Percentiles rank a stretch among this genome's conserved stretches.
These are phyloP conservation scores for Phataginus tetradactyla DNA, from an alignment of 2,797 vertebrate genomes.

Conservation along the genomic window DNA sequence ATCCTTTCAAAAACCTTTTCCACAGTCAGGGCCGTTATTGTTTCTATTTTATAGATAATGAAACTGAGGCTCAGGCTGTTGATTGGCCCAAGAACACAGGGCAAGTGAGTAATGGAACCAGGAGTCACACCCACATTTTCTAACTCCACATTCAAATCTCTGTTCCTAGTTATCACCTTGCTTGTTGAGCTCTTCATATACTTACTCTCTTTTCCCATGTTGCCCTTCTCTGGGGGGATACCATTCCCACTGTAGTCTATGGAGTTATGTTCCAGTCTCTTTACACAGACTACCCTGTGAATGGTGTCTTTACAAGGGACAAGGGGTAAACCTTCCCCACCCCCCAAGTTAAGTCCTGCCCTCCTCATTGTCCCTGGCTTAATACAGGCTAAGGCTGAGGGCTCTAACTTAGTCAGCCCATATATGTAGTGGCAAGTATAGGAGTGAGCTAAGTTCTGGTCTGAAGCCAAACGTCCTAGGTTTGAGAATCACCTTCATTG, in stretches of 20 bases:
- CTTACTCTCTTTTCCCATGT: background rate
- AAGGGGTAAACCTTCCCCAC: background rate
- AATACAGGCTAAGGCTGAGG: background rate
- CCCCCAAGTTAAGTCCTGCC: rapidly evolving
- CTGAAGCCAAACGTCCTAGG: background rate
- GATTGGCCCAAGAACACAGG: background rate
- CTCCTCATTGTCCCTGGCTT: background rate
- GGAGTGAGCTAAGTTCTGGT: background rate
- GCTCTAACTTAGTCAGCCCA: background rate
- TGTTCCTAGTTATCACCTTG: background rate
- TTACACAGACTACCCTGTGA: background rate
- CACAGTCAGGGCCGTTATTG: background rate
- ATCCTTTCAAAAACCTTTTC: background rate
- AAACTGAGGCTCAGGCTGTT: background rate
- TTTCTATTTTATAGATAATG: background rate
- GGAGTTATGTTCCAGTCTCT: background rate
- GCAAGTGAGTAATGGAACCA: background rate
- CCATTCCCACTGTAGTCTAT: background rate
- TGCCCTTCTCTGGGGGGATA: too few species aligned
- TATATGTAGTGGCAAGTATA: background rate
- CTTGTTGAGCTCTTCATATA: background rate
- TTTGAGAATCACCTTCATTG: background rate
- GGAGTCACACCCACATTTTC: background rate
- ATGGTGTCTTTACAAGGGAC: background rate
- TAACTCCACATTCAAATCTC: background rate